Evolutionary conservation across 1,140 invertebrate genomes (phyloP), one percentile per base, ranked within the genome.

Genomic region (Pseudomyrmex sp.): DNA sequence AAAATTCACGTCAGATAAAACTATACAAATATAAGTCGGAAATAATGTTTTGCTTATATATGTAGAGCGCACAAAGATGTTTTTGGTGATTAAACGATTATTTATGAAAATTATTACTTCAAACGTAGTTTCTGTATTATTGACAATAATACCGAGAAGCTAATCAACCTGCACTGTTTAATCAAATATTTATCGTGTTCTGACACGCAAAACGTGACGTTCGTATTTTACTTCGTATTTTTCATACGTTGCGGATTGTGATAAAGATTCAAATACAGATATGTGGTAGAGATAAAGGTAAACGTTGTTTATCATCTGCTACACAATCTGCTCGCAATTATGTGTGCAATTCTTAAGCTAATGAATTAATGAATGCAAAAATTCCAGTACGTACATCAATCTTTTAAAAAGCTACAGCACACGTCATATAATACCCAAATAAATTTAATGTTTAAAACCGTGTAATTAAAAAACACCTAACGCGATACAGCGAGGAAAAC

Each of bases 171-270:
- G 74, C 18, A 15, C n/a, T 54, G 56, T 68, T 77, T 77, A 68
- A 77, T 77, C 18, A 77, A 66, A 46, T 77, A 77, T 77, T 68
- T 68, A 68, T 10, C 74, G 48, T 77, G 65, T 76, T 46, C 9
- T 18, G 46, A 18, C 73, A 76, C 73, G 74, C 61, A 35, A 79
- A 4, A 18, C 20, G 23, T 48, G 18, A 18, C 9, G 35, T 8
- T 46, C 1, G 15, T 18, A 79, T 48, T 70, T 79, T 70, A 69
- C 35, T 35, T 35, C 35, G 7, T 35, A 35, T 35, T 35, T 35
- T 35, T 35, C 35, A 68, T 61, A 50, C 20, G n/a, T 50, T 18
- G 9, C 12, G 20, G 44, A 62, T 61, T n/a, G 23, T 8, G 20
- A 48, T 75, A 48, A 23, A 61, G 46, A 62, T 75, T 79, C 18